These are phyloP conservation scores for Solenopsis fugax DNA, from an alignment of 1,140 invertebrate genomes.

Conservation along the genomic window DNA sequence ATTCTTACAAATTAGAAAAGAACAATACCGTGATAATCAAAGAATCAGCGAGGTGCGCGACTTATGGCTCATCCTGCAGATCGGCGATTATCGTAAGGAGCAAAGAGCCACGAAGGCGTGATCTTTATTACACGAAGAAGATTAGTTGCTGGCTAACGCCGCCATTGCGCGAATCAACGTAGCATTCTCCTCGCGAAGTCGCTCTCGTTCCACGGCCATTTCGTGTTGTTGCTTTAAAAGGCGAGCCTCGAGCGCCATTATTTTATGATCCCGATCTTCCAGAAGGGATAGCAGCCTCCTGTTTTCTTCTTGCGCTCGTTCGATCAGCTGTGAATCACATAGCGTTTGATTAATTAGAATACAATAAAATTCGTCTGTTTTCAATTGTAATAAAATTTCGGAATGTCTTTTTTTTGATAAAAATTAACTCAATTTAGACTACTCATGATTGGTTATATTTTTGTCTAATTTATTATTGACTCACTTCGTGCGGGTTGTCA, in stretches of 20 bases:
- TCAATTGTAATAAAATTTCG: neutral
- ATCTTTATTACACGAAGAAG: slow-evolving; percentile 19
- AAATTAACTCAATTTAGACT: neutral
- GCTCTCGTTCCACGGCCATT: slow-evolving; percentile 86
- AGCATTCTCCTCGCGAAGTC: slow-evolving; percentile 87
- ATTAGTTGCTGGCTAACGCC: slow-evolving; percentile 83
- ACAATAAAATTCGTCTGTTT: neutral
- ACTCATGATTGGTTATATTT: neutral
- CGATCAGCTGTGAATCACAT: slow-evolving; percentile 82
- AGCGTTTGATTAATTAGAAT: neutral
- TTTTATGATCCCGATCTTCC: slow-evolving; percentile 88
- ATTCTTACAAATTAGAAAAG: slow-evolving; percentile 4
- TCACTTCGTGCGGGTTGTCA: slow-evolving; percentile 83
- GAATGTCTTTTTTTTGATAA: neutral
- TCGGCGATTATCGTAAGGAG: slow-evolving; percentile 40
- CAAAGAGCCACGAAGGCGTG: slow-evolving; percentile 37
- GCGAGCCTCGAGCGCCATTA: slow-evolving; percentile 86
- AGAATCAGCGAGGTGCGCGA: slow-evolving; percentile 20
- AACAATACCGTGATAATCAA: slow-evolving; percentile 3
- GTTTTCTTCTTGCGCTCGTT: slow-evolving; percentile 88
- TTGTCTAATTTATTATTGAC: slow-evolving; percentile 25
- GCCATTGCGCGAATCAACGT: slow-evolving; percentile 87
- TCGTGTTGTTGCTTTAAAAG: slow-evolving; percentile 84
- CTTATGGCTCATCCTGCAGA: slow-evolving; percentile 53
- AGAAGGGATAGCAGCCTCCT: slow-evolving; percentile 86